Conservation (phyloP, 2,113 vertebrate species). For the Misgurnus anguillicaudatus region DNA sequence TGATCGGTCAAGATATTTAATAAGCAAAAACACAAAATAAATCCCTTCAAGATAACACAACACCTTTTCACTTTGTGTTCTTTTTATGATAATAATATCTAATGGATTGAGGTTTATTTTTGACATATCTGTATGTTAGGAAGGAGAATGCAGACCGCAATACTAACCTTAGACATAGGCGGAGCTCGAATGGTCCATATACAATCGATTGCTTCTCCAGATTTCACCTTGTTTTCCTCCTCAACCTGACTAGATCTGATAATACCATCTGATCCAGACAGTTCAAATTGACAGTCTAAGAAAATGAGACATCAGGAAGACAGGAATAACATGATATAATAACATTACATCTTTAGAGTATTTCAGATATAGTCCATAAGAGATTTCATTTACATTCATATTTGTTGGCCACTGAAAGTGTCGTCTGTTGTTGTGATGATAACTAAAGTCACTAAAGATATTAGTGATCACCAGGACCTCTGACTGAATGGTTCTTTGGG, state of each 20-base stretch:
- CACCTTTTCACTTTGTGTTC: no score
- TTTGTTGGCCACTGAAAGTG: constrained; percentile 18
- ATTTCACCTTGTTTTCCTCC: constrained; percentile 88
- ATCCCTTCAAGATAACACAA: no score
- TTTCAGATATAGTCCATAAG: background rate
- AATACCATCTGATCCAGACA: constrained; percentile 87
- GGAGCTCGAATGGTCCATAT: constrained; percentile 96
- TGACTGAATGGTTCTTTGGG: no score
- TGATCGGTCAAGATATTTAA: background rate
- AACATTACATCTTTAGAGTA: background rate
- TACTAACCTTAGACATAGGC: constrained; percentile 83
- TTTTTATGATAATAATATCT: no score
- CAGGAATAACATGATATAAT: background rate
- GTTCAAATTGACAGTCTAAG: constrained; percentile 92
- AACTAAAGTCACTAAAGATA: no score
- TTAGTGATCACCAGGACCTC: no score
- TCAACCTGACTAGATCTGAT: constrained; percentile 94
- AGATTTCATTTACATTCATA: constrained; percentile 20
- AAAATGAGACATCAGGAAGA: background rate
- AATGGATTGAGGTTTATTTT: background rate
- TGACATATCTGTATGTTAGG: background rate
- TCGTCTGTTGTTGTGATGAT: background rate
- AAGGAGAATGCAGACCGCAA: no score
- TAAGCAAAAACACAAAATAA: no score
- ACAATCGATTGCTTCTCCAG: constrained; percentile 91